phyloP scores from a whole-genome alignment of 2,113 vertebrate species.

The Chelonoidis abingdonii region DNA sequence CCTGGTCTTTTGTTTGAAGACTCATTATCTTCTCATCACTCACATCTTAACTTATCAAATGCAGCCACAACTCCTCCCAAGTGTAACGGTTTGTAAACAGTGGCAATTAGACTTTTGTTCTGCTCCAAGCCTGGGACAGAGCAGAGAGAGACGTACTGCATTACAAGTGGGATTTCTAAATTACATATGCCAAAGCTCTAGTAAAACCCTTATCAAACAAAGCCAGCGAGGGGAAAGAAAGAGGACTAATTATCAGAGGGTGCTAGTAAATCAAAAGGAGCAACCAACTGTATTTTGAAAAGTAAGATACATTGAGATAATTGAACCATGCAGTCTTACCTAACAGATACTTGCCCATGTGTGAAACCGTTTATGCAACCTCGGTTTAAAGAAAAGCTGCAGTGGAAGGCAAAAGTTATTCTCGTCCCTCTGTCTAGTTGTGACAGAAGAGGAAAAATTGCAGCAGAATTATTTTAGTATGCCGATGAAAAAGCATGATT shows the following conservation, averaged over 20 bases:
- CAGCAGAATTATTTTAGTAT: not conserved
- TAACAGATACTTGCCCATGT: not conserved
- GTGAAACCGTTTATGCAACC: not conserved
- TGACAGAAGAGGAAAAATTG: not conserved
- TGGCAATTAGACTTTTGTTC: constrained; percentile 48
- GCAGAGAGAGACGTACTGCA: not conserved
- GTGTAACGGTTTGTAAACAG: constrained; percentile 57
- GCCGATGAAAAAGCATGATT: not conserved
- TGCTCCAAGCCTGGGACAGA: constrained; percentile 44
- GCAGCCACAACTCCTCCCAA: constrained; percentile 20
- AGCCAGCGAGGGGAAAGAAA: constrained; percentile 44
- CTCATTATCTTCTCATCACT: constrained; percentile 43
- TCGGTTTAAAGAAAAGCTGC: not conserved
- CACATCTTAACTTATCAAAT: constrained; percentile 60
- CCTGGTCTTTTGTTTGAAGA: not conserved
- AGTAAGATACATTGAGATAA: constrained; percentile 9
- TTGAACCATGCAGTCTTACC: not conserved
- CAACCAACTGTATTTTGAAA: constrained; percentile 32
- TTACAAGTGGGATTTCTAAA: constrained; percentile 55
- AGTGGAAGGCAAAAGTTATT: not conserved
- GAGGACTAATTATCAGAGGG: constrained; percentile 62
- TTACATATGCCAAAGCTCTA: constrained; percentile 12
- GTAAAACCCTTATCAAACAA: constrained; percentile 69
- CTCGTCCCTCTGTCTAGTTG: not conserved
- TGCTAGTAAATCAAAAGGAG: constrained; percentile 44